Evolutionary conservation across 2,113 vertebrate species (phyloP), one percentile per base, ranked within the genome.

Genomic region (Passerina amoena): DNA sequence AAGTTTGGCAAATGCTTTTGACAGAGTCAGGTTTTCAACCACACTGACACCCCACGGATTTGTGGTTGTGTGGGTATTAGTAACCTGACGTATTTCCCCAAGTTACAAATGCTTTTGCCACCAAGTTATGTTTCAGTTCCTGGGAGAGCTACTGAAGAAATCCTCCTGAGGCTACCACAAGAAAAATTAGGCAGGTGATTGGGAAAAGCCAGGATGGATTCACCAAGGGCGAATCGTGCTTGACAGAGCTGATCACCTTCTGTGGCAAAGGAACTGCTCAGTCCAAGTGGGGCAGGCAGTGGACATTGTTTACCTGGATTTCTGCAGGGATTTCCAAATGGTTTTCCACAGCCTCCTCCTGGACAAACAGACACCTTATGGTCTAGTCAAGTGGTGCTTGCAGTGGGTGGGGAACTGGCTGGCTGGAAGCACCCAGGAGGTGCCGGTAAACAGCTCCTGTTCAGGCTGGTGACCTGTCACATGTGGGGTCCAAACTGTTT

Each of bases 251-350:
- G 30, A 47, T 60, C 5, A 15, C 35, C 18, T 53, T 60, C 45
- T 48, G 0, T 6, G 9, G 37, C 19, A 61, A 21, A 73, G 35
- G 24, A 81, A 56, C 22, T 80, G 27, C 35, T 30, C 0, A 0
- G 13, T 28, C 24, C 40, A 30, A 21, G 47, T 9, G 22, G 5
- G 31, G 14, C 0, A 0, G 35, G 3, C 0, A 0, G 0, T 1
- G 0, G 1, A 42, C 7, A 37, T 1, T 42, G 31, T 18, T 14
- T 4, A 42, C 30, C 18, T 42, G 68, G 3, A 61, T 44, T 69
- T 86, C 47, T 81, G 2, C 54, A 68, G 63, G 40, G 47, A 4
- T 48, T 68, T 48, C 2, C 1, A 37, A 21, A 12, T 3, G 0
- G 40, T 21, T 86, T 65, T 27, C 61, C 31, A 44, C 40, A 47